Evolutionary conservation across 2,113 vertebrate species (phyloP).

Genomic region (Misgurnus mizolepis): DNA sequence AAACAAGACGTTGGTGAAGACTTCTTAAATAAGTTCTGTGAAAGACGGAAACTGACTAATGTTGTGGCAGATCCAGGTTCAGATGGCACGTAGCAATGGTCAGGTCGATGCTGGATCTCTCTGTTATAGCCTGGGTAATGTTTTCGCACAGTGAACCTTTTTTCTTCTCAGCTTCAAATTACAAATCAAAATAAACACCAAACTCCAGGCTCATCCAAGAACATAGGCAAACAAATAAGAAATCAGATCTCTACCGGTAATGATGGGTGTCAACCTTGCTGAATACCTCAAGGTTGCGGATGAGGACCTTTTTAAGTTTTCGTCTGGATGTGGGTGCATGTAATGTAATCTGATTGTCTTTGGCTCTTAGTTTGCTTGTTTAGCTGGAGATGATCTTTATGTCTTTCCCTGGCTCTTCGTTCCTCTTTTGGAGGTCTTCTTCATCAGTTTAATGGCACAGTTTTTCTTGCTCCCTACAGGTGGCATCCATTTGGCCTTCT

Average conservation of each 20-base stretch:
- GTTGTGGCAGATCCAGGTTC: slow-evolving; percentile 73
- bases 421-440: slow-evolving; percentile 29
- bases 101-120: slow-evolving; percentile 57
- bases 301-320: slow-evolving; percentile 56
- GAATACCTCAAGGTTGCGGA: slow-evolving; percentile 47
- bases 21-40: no score
- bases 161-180: slow-evolving; percentile 53
- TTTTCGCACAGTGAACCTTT: slow-evolving; percentile 40
- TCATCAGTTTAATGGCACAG: slow-evolving; percentile 4
- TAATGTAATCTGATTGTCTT: neutral
- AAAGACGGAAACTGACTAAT: slow-evolving; percentile 54
- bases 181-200: slow-evolving; percentile 23
- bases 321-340: neutral
- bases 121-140: slow-evolving; percentile 61
- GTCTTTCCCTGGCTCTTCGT: neutral
- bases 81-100: slow-evolving; percentile 58
- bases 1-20: neutral
- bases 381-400: neutral
- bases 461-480: slow-evolving; percentile 41
- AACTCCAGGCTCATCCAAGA: neutral
- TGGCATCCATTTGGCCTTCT: slow-evolving; percentile 51
- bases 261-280: slow-evolving; percentile 47
- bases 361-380: fast-evolving
- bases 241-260: slow-evolving; percentile 17
- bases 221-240: neutral